Conservation (phyloP, 2,113 vertebrate genomes). For the Antechinus flavipes region DNA sequence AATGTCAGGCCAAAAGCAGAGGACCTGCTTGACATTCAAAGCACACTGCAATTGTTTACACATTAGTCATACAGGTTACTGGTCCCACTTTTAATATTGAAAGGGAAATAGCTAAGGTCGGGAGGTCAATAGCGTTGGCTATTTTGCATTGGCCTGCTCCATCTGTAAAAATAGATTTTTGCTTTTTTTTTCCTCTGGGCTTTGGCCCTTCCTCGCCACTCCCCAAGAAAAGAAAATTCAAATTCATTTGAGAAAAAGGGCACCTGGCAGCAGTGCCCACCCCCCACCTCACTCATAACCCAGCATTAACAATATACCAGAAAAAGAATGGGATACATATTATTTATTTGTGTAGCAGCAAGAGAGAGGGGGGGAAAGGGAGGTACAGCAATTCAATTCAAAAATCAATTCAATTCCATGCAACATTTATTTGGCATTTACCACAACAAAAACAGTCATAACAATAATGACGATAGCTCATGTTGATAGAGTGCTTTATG, state of each 20-base stretch:
- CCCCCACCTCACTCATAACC: not conserved
- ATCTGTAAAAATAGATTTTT: not conserved
- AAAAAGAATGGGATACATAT: not conserved
- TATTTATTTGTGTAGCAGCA: not conserved
- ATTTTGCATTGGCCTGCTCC: not conserved
- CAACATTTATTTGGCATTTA: not conserved
- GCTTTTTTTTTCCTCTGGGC: not conserved
- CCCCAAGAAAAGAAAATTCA: not conserved
- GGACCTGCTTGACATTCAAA: accelerated
- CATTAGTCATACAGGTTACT: not conserved
- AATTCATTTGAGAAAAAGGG: not conserved
- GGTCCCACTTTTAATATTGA: not conserved
- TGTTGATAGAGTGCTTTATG: not conserved
- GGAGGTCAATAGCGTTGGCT: not conserved
- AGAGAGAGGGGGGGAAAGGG: not conserved
- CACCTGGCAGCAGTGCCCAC: not conserved
- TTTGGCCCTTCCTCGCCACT: not conserved
- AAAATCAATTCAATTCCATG: not conserved
- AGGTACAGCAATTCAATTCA: not conserved
- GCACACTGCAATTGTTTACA: not conserved
- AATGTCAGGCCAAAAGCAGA: not conserved
- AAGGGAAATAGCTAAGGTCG: too few relatives aligned
- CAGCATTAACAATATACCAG: not conserved
- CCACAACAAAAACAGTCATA: not conserved
- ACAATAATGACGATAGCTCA: not conserved